Percentiles rank a stretch among this genome's conserved stretches.
Evolutionary conservation across 2,113 vertebrate genomes (phyloP).

Genomic region (Riparia riparia): DNA sequence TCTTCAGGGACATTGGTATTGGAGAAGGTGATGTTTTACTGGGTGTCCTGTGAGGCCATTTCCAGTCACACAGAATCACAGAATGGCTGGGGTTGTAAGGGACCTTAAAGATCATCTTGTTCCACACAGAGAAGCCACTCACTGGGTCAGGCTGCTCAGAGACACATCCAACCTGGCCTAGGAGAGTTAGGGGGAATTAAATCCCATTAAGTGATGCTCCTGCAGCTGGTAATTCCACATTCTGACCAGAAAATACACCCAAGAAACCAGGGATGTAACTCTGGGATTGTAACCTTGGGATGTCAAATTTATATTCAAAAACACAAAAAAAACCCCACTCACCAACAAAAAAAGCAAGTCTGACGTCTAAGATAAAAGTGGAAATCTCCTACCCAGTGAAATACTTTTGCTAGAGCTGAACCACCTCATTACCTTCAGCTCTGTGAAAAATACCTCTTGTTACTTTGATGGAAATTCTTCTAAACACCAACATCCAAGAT

Average conservation of each 20-base stretch:
- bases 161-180: not conserved
- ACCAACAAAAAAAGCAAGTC: not conserved
- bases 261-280: not conserved
- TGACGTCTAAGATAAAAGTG: not conserved
- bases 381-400: not conserved
- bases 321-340: not conserved
- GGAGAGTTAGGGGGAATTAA: not conserved
- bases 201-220: not conserved
- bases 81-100: not conserved
- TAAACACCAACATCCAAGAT: not conserved
- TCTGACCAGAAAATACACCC: not conserved
- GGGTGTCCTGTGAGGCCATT: not conserved
- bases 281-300: fast-evolving
- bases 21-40: not conserved
- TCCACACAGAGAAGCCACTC: not conserved
- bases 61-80: not conserved
- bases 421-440: not conserved
- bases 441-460: not conserved
- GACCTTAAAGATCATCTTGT: not conserved
- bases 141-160: not conserved
- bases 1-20: fast-evolving
- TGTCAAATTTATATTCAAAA: not conserved
- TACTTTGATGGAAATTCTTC: not conserved
- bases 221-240: not conserved
- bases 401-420: not conserved